phyloP scores from a whole-genome alignment of 2,888 invertebrate genomes.

The Acrobasis repandana region DNA sequence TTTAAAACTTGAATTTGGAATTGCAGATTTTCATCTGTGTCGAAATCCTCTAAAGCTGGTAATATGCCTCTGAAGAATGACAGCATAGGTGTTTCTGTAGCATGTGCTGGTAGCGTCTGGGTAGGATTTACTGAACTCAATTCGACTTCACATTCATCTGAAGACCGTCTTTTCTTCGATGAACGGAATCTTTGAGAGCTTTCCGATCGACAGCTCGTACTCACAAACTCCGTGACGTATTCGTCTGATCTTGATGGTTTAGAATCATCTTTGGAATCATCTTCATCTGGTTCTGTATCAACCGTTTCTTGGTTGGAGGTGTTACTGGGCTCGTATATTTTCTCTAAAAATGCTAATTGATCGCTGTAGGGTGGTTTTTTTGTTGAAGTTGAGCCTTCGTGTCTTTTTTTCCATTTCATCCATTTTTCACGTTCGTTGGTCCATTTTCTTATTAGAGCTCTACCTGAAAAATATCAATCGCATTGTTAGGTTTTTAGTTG shows the following conservation, averaged over 20 bases:
- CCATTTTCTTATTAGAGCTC: constrained; percentile 21
- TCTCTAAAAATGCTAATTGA: constrained; percentile 16
- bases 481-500: background rate
- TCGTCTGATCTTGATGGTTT: constrained; percentile 8
- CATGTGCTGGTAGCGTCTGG: background rate
- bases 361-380: constrained; percentile 5
- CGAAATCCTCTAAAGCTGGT: constrained; percentile 18
- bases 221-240: constrained; percentile 13
- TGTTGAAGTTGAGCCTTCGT: constrained; percentile 5
- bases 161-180: constrained; percentile 1
- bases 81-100: constrained; percentile 12
- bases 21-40: constrained; percentile 7
- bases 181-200: constrained; percentile 1
- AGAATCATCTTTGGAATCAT: constrained; percentile 3
- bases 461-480: constrained; percentile 7
- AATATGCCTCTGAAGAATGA: constrained; percentile 19
- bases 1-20: constrained; percentile 15
- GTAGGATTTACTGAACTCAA: constrained; percentile 2
- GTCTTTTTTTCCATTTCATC: constrained; percentile 22
- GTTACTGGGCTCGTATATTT: constrained; percentile 15
- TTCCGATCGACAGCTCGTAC: background rate
- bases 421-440: constrained; percentile 20
- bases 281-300: constrained; percentile 10
- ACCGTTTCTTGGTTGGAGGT: background rate
- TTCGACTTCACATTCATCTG: constrained; percentile 8